A percentile compares a stretch with the other conserved stretches of the same genome.
Conservation (phyloP, 2,797 vertebrate species). For the Pseudomugil gertrudae region DNA sequence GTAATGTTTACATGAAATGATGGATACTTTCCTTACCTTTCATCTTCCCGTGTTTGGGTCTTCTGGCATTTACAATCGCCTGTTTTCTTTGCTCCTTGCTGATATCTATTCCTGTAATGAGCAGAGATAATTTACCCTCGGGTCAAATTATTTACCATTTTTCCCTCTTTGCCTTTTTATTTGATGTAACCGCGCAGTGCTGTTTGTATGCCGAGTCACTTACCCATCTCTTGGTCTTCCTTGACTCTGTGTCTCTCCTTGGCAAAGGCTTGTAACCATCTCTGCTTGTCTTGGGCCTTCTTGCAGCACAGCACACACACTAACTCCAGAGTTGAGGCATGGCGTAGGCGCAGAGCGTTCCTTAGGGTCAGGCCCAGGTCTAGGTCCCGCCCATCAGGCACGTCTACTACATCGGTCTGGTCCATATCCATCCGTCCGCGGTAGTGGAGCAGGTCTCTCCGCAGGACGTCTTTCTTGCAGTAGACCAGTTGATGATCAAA, state of each 20-base stretch:
- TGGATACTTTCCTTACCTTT: slow-evolving; percentile 83
- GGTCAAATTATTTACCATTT: slow-evolving; percentile 42
- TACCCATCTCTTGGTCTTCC: slow-evolving; percentile 96
- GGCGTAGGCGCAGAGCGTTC: slow-evolving; percentile 89
- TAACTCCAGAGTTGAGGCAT: slow-evolving; percentile 84
- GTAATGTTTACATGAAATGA: not conserved
- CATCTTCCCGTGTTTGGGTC: slow-evolving; percentile 90
- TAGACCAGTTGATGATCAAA: slow-evolving; percentile 98
- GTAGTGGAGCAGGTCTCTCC: slow-evolving; percentile 95
- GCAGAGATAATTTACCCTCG: slow-evolving; percentile 39
- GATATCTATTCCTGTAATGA: slow-evolving; percentile 91
- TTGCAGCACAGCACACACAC: slow-evolving; percentile 88
- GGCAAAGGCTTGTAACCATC: slow-evolving; percentile 90
- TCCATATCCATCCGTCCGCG: slow-evolving; percentile 91
- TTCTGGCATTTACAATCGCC: slow-evolving; percentile 93
- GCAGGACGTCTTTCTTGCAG: slow-evolving; percentile 95
- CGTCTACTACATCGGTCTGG: slow-evolving; percentile 83
- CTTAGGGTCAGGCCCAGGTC: slow-evolving; percentile 87
- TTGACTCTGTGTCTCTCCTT: slow-evolving; percentile 89
- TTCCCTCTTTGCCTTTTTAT: slow-evolving; percentile 15
- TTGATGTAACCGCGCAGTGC: slow-evolving; percentile 34
- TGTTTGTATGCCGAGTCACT: slow-evolving; percentile 55
- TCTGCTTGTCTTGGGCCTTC: slow-evolving; percentile 92
- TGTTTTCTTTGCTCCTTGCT: slow-evolving; percentile 93
- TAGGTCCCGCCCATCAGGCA: slow-evolving; percentile 88